Evolutionary conservation across 2,888 invertebrate genomes (phyloP).

Genomic region (Nomada flava): DNA sequence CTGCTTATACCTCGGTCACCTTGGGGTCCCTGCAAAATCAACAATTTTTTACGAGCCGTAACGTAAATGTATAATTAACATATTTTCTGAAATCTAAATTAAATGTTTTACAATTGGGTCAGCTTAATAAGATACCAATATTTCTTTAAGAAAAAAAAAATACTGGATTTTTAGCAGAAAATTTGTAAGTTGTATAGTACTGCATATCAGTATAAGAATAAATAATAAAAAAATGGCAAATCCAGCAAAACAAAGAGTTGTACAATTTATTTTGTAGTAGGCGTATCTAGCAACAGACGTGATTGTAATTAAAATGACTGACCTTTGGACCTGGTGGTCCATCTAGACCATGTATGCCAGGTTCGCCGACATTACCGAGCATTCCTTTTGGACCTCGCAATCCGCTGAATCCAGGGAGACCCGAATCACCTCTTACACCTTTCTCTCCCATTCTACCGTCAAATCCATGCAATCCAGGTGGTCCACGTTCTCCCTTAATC

Average conservation of each 20-base stretch:
- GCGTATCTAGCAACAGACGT: no score
- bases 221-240: neutral
- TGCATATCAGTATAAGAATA: no score
- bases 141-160: no score
- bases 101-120: no score
- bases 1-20: conserved; percentile 82
- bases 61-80: neutral
- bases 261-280: no score
- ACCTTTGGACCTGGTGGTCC: conserved; percentile 80
- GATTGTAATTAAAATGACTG: neutral
- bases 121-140: no score
- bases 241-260: no score
- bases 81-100: no score
- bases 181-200: no score
- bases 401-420: conserved; percentile 79
- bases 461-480: conserved; percentile 78
- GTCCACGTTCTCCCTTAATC: conserved; percentile 83
- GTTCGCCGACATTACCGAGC: conserved; percentile 83
- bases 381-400: conserved; percentile 79
- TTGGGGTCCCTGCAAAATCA: conserved; percentile 79
- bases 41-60: neutral
- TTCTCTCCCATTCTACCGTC: conserved; percentile 78
- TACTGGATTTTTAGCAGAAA: no score
- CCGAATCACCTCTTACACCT: conserved; percentile 81
- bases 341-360: conserved; percentile 85